These are phyloP conservation scores for Ischnura elegans DNA, from an alignment of 2,888 invertebrate species.

Conservation along the genomic window DNA sequence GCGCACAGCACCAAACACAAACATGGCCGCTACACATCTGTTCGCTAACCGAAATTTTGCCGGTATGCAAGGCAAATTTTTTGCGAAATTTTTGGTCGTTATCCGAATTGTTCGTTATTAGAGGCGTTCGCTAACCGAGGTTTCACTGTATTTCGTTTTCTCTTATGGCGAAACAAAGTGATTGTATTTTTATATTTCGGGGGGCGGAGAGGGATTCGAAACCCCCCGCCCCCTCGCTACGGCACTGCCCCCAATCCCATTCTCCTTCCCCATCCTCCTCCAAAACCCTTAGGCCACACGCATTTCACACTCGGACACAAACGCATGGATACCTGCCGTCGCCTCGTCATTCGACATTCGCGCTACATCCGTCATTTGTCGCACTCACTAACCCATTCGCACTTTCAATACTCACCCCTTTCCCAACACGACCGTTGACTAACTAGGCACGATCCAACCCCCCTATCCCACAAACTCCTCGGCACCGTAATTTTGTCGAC, in stretches of 20 bases:
- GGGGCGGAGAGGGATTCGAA: not conserved
- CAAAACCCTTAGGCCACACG: not conserved
- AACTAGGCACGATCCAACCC: not conserved
- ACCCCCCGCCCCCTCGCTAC: not conserved
- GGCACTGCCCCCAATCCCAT: not conserved
- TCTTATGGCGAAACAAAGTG: no score
- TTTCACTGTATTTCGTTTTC: no score
- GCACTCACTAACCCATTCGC: not conserved
- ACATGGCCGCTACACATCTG: no score
- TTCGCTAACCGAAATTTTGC: no score
- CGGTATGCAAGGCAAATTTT: no score
- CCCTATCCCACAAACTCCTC: not conserved
- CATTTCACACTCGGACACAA: not conserved
- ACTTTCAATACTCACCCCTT: not conserved
- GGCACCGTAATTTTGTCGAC: constrained; percentile 16
- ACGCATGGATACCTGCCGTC: constrained; percentile 18
- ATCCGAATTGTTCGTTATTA: no score
- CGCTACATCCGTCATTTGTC: constrained; percentile 59
- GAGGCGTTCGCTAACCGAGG: no score
- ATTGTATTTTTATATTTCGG: not conserved
- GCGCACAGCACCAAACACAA: no score
- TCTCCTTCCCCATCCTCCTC: not conserved
- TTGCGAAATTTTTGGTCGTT: no score
- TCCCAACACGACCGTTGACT: not conserved
- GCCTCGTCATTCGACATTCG: constrained; percentile 60